A percentile compares a stretch with the other conserved stretches of the same genome.
These are phyloP conservation scores for Halocynthia roretzi DNA, from an alignment of 23 tunicate genomes.

Conservation along the genomic window DNA sequence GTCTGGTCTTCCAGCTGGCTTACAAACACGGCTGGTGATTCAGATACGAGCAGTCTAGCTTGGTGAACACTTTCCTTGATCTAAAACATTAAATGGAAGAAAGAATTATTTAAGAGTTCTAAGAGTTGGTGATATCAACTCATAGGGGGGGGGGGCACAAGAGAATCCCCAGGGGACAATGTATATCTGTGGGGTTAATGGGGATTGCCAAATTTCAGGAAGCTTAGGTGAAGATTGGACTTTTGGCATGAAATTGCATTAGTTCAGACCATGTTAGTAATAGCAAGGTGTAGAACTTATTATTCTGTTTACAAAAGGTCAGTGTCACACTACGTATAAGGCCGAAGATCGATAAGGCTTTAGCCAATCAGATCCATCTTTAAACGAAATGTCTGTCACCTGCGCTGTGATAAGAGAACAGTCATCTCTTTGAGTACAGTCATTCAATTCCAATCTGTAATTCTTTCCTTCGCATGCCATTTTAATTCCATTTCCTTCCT, in stretches of 20 bases:
- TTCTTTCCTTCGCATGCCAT: slow-evolving; percentile 46
- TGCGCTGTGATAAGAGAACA: slow-evolving; percentile 56
- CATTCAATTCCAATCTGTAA: slow-evolving; percentile 27
- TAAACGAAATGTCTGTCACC: slow-evolving; percentile 8
- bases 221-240: not conserved
- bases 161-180: too few relatives aligned
- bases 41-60: slow-evolving; percentile 35
- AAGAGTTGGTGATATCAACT: too few relatives aligned
- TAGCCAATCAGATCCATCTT: too few relatives aligned
- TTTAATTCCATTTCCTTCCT: slow-evolving; percentile 4
- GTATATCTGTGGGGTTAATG: too few relatives aligned
- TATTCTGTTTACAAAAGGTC: too few relatives aligned
- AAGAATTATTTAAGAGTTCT: not conserved
- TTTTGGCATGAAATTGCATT: not conserved
- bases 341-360: too few relatives aligned
- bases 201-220: too few relatives aligned
- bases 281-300: not conserved
- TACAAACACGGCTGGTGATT: slow-evolving; percentile 42
- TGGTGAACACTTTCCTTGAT: slow-evolving; percentile 43
- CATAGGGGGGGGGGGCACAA: too few relatives aligned
- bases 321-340: too few relatives aligned
- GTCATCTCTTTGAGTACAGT: slow-evolving; percentile 55
- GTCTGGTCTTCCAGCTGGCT: slow-evolving; percentile 24
- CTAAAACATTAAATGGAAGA: slow-evolving; percentile 7
- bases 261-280: not conserved